A percentile compares a stretch with the other conserved stretches of the same genome.
These are phyloP conservation scores for Lipotes vexillifer DNA, from an alignment of 2,113 vertebrate genomes.

Conservation along the genomic window DNA sequence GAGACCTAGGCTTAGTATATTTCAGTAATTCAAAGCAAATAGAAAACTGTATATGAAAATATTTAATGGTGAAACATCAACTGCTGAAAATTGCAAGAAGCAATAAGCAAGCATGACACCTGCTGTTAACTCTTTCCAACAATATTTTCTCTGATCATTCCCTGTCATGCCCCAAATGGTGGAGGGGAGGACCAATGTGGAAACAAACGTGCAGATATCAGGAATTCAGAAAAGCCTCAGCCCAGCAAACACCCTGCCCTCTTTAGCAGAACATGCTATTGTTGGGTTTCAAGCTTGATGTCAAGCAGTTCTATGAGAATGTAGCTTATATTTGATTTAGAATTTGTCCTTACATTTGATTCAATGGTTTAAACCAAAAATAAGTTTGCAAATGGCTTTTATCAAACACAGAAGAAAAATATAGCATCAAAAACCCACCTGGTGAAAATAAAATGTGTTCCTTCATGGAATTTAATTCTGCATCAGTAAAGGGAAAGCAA, in stretches of 20 bases:
- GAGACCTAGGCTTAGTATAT: constrained; percentile 84
- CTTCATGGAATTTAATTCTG: constrained; percentile 16
- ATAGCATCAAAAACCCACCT: not conserved
- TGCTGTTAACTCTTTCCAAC: constrained; percentile 72
- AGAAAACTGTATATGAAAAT: constrained; percentile 83
- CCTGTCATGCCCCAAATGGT: not conserved
- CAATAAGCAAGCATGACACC: constrained; percentile 42
- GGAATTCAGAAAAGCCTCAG: not conserved
- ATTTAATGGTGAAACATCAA: constrained; percentile 81
- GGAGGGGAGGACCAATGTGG: not conserved
- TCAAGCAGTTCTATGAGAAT: not conserved
- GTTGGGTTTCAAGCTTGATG: not conserved
- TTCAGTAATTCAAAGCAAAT: constrained; percentile 87
- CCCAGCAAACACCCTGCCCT: not conserved
- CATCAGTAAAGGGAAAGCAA: not conserved
- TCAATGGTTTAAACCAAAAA: constrained; percentile 25
- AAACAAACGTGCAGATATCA: not conserved
- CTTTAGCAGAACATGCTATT: not conserved
- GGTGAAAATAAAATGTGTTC: not conserved
- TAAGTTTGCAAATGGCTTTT: constrained; percentile 30
- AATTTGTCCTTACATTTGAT: constrained; percentile 15
- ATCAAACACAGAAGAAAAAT: constrained; percentile 4
- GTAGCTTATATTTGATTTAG: constrained; percentile 18
- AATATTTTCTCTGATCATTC: constrained; percentile 20
- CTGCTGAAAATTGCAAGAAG: constrained; percentile 68